Evolutionary conservation across 1,140 invertebrate species (phyloP), one percentile per base, ranked within the genome.

Genomic region (Agraylea sexmaculata): DNA sequence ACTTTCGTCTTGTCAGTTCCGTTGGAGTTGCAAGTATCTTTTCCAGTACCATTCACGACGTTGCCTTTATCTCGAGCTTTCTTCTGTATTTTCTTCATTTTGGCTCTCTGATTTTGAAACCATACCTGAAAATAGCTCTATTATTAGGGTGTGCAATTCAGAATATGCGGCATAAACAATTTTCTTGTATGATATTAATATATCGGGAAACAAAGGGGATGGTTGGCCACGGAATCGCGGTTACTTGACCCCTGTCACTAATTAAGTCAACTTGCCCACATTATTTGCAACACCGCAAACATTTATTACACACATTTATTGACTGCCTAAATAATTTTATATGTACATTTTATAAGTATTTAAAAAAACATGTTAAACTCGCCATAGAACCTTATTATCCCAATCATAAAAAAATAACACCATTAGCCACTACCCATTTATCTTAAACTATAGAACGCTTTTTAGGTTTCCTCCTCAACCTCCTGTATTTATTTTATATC

Each of bases 21-120:
- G 34, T 68, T 64, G 4, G 54, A 42, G 31, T 70, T 68, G 8
- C 54, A 60, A 18, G 56, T 56, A 22, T 60, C 66, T 40, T 64
- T 60, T 18, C 57, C 56, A 16, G 50, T 49, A 22, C 70, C 69
- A 43, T 66, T 60, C 34, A 62, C 58, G 12, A 64, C 66, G 49
- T 70, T 71, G 54, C 69, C 70, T 51, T 74, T 74, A 46, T 78
- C 77, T 54, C 77, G 77, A 0, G 83, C 83, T 59, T 89, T 89
- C 15, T 87, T 69, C 58, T 91, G 87, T 5, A 90, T 77, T 58
- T 92, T 92, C 66, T 91, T 92, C 86, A 95, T 93, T 66, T 97
- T 97, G 7, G 93, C 93, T 37, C 93, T 66, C 56, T 88, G 84
- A 64, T 97, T 97, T 66, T 97, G 92, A 62, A 98, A 99, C 94